phyloP scores from a whole-genome alignment of 1,140 invertebrate species.

The Mactra quadrangularis region DNA sequence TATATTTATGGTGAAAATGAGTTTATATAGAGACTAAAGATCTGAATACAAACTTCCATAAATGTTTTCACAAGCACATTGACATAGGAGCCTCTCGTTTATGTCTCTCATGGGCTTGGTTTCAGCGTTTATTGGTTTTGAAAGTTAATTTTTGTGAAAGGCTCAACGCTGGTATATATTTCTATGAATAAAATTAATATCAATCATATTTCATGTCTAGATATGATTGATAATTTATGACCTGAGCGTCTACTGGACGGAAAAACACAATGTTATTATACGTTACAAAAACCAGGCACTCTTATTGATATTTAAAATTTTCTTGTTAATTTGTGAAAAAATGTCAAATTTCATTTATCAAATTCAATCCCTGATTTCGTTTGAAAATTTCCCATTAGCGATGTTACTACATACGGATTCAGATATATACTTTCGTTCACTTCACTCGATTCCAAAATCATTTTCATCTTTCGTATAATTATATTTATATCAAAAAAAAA shows the following conservation, averaged over 20 bases:
- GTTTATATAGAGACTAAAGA: too few relatives aligned
- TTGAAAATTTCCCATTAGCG: slow-evolving; percentile 19
- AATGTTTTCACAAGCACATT: slow-evolving; percentile 11
- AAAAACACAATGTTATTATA: slow-evolving; percentile 45
- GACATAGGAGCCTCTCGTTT: slow-evolving; percentile 8
- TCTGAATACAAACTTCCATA: too few relatives aligned
- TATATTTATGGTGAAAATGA: too few relatives aligned
- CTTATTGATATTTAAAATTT: slow-evolving; percentile 45
- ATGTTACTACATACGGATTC: too few relatives aligned
- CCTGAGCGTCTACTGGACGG: slow-evolving; percentile 40
- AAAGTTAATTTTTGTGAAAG: slow-evolving; percentile 64
- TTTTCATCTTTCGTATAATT: too few relatives aligned
- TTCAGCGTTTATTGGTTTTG: slow-evolving; percentile 57
- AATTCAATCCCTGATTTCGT: slow-evolving; percentile 14
- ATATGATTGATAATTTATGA: slow-evolving; percentile 44
- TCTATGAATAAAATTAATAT: slow-evolving; percentile 63
- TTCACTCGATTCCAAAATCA: too few relatives aligned
- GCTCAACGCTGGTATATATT: slow-evolving; percentile 51
- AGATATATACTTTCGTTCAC: too few relatives aligned
- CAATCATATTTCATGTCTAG: slow-evolving; percentile 60
- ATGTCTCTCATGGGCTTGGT: slow-evolving; percentile 9
- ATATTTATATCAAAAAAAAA: too few relatives aligned
- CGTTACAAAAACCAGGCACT: background rate
- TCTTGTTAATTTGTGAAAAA: slow-evolving; percentile 50
- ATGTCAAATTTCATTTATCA: slow-evolving; percentile 55